These are phyloP conservation scores for Antheraea pernyi DNA, from an alignment of 1,140 invertebrate species.

Conservation along the genomic window DNA sequence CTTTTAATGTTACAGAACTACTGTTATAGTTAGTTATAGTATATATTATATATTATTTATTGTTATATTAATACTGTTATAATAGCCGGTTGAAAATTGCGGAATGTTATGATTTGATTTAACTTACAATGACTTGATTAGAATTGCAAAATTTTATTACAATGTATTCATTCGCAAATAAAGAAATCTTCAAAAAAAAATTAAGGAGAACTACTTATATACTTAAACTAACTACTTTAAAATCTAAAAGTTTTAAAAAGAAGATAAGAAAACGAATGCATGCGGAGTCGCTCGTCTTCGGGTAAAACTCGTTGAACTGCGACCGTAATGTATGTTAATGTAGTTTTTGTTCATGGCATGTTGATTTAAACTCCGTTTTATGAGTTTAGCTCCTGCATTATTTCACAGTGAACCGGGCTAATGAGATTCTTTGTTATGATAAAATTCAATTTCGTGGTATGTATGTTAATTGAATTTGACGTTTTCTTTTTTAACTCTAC, in stretches of 20 bases:
- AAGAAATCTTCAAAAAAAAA: not conserved
- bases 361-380: slow-evolving; percentile 38
- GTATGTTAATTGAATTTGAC: not conserved
- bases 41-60: no score
- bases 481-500: not conserved
- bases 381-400: slow-evolving; percentile 34
- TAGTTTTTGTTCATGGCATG: slow-evolving; percentile 28
- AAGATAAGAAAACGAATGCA: not conserved
- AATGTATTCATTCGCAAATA: no score
- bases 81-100: no score
- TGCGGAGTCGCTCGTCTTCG: not conserved
- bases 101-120: no score
- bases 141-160: no score
- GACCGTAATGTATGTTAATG: slow-evolving; percentile 34
- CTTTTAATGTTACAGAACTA: no score
- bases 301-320: slow-evolving; percentile 17
- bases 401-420: slow-evolving; percentile 32
- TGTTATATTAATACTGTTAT: no score
- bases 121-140: no score
- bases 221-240: not conserved
- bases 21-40: no score
- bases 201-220: not conserved
- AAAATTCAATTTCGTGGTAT: slow-evolving; percentile 15
- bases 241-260: not conserved
- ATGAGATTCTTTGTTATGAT: slow-evolving; percentile 33